Conservation (phyloP, 2,888 invertebrate species). For the Toxonevra muliebris region DNA sequence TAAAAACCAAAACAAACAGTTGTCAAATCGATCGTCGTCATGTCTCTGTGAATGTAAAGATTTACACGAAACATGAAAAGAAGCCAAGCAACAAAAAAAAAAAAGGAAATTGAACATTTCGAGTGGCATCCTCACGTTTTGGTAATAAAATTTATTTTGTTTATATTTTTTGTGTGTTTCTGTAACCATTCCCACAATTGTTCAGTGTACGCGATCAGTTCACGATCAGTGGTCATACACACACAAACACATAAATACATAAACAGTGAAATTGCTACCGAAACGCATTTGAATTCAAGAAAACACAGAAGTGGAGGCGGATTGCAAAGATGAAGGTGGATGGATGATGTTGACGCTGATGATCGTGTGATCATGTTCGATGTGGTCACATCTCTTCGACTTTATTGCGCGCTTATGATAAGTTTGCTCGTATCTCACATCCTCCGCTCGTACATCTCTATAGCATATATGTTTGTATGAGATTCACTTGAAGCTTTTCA, state of each 20-base stretch:
- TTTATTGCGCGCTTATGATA: too few species aligned
- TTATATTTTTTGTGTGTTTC: neutral
- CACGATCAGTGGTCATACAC: conserved; percentile 8
- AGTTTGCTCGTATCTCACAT: too few species aligned
- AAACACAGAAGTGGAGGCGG: too few species aligned
- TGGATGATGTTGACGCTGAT: too few species aligned
- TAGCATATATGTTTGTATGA: too few species aligned
- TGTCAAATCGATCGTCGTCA: conserved; percentile 32
- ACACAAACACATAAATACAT: neutral
- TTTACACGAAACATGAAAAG: neutral
- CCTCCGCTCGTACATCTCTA: too few species aligned
- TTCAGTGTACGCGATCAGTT: neutral
- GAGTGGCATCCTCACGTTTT: conserved; percentile 61
- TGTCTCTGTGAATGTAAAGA: neutral
- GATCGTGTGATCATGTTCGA: too few species aligned
- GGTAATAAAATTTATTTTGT: conserved; percentile 51
- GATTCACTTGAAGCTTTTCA: too few species aligned
- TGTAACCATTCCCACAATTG: conserved; percentile 26
- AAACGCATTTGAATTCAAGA: too few species aligned
- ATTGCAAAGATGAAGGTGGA: too few species aligned
- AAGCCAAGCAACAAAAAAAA: conserved; percentile 2
- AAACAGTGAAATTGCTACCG: neutral
- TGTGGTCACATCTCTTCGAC: too few species aligned
- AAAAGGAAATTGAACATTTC: conserved; percentile 24
- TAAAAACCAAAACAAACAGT: neutral